phyloP scores from a whole-genome alignment of 2,113 vertebrate species.

The Marcusenius ussheri region DNA sequence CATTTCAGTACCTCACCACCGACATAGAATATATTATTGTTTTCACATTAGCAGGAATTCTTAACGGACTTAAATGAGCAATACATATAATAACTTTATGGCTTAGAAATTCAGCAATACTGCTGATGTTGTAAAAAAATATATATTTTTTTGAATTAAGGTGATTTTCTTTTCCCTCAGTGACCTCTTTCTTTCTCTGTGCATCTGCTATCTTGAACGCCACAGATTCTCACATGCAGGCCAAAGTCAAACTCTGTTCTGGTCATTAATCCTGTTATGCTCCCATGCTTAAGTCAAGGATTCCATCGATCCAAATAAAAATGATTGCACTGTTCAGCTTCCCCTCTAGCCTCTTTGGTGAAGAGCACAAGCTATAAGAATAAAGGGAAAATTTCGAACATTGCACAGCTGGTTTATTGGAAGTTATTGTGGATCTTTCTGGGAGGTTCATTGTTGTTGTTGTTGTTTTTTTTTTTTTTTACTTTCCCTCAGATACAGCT shows the following conservation, averaged over 20 bases:
- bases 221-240: constrained; percentile 53
- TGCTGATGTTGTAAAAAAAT: neutral
- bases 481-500: neutral
- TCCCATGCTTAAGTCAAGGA: constrained; percentile 23
- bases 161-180: constrained; percentile 22
- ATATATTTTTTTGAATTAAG: constrained; percentile 41
- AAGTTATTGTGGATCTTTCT: neutral
- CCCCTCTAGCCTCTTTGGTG: neutral
- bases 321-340: neutral
- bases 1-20: neutral
- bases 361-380: neutral
- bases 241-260: constrained; percentile 46
- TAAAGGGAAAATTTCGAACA: neutral
- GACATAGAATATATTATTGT: neutral
- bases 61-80: neutral
- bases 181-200: neutral
- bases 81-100: neutral
- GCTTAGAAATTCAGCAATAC: no score
- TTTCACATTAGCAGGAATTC: neutral
- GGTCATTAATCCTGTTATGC: constrained; percentile 52
- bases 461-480: neutral
- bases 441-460: neutral
- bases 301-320: constrained; percentile 26
- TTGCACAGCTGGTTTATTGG: neutral
- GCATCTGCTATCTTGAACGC: constrained; percentile 39